These are phyloP conservation scores for Cyanocitta stelleri DNA, from an alignment of 2,113 vertebrate species.

Conservation along the genomic window DNA sequence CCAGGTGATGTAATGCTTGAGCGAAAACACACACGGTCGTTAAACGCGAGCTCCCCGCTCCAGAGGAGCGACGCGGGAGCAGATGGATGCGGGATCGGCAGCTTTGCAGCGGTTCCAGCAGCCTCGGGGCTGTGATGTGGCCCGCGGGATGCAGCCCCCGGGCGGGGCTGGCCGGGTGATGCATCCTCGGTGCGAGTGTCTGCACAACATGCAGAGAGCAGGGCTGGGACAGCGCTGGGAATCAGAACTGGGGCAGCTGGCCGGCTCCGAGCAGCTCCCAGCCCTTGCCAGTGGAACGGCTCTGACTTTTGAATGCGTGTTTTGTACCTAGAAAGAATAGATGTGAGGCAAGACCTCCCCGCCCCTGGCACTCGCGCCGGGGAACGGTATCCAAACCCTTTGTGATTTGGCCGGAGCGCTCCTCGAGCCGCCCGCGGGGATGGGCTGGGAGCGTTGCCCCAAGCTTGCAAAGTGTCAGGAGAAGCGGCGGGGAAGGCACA, in stretches of 20 bases:
- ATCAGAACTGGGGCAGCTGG: slow-evolving; percentile 1
- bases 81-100: neutral
- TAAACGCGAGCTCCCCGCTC: neutral
- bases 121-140: neutral
- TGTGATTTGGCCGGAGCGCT: neutral
- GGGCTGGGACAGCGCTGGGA: neutral
- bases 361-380: neutral
- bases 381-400: slow-evolving; percentile 12
- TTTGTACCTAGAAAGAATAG: slow-evolving; percentile 58
- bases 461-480: neutral
- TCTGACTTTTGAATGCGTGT: slow-evolving; percentile 11
- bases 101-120: neutral
- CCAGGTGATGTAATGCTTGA: neutral
- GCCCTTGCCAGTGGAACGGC: neutral
- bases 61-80: neutral
- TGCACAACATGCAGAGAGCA: neutral
- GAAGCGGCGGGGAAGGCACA: neutral
- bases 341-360: slow-evolving; percentile 5
- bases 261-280: neutral
- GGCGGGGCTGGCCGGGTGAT: neutral
- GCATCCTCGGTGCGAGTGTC: neutral
- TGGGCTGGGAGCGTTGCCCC: neutral
- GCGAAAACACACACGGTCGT: neutral
- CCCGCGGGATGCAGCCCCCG: neutral
- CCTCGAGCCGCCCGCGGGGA: neutral